These are phyloP conservation scores for Platyura marginata DNA, from an alignment of 1,140 invertebrate species.

Conservation along the genomic window DNA sequence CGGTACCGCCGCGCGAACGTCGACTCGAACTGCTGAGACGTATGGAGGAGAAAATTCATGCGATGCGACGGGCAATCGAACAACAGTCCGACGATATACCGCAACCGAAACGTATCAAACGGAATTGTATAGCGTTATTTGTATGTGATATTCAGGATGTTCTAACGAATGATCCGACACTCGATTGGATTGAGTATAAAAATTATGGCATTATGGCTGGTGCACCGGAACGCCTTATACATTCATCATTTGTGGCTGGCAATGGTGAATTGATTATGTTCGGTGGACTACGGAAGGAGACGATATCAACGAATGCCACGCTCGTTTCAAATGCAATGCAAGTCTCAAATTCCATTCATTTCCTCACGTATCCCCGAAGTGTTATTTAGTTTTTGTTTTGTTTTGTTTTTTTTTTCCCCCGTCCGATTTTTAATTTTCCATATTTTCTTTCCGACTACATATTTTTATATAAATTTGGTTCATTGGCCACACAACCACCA, in stretches of 20 bases:
- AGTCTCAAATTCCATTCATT: conserved; percentile 64
- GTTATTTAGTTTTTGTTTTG: conserved; percentile 35
- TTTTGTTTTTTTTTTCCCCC: no score
- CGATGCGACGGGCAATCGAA: conserved; percentile 7
- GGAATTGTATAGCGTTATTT: conserved; percentile 58
- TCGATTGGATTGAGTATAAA: conserved; percentile 59
- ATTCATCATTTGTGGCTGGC: conserved; percentile 76
- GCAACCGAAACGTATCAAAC: conserved; percentile 24
- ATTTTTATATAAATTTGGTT: no score
- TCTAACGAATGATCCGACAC: conserved; percentile 38
- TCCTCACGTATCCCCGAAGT: conserved; percentile 54
- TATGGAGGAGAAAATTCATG: conserved; percentile 24
- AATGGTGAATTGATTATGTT: conserved; percentile 87
- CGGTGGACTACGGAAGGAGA: conserved; percentile 75
- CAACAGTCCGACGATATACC: conserved; percentile 12
- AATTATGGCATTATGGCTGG: conserved; percentile 33
- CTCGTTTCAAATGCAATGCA: no score
- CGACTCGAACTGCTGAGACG: conserved; percentile 21
- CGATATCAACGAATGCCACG: conserved; percentile 25
- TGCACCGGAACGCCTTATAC: conserved; percentile 72
- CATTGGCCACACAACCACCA: no score
- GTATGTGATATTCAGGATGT: conserved; percentile 69
- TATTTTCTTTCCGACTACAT: no score
- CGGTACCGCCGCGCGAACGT: conserved; percentile 12
- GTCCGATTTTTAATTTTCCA: no score